Percentiles rank a stretch among this genome's conserved stretches.
Evolutionary conservation across 2,113 vertebrate species (phyloP).

Genomic region (Lontra canadensis): DNA sequence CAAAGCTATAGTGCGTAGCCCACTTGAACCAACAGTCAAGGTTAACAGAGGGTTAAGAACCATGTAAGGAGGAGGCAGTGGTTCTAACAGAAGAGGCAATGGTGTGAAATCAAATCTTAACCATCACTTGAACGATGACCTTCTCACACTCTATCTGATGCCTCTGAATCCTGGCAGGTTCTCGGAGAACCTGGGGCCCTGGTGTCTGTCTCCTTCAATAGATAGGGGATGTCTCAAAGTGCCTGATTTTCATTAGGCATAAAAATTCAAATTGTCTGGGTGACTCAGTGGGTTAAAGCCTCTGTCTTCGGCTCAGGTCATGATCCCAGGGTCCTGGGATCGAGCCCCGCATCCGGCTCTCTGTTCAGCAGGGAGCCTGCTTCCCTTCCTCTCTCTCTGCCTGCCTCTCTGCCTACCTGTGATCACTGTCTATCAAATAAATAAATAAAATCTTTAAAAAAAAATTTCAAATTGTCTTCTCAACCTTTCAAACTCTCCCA

Average conservation of each 20-base stretch:
- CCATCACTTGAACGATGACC: fast-evolving
- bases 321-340: too few relatives aligned
- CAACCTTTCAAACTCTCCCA: background rate
- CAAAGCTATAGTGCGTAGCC: fast-evolving
- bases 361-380: too few relatives aligned
- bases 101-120: fast-evolving
- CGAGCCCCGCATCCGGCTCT: too few relatives aligned
- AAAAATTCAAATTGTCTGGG: background rate
- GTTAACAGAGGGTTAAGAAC: too few relatives aligned
- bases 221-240: background rate
- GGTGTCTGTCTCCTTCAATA: fast-evolving
- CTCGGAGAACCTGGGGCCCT: background rate
- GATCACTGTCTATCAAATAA: too few relatives aligned
- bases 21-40: background rate
- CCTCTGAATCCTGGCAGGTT: background rate
- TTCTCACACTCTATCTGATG: background rate
- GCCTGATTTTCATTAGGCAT: background rate
- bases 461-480: background rate
- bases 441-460: too few relatives aligned
- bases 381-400: too few relatives aligned
- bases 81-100: fast-evolving
- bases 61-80: fast-evolving
- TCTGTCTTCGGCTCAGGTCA: too few relatives aligned
- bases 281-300: too few relatives aligned
- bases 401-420: too few relatives aligned